Conservation (phyloP, 2,113 vertebrate genomes). For the Vulpes vulpes region DNA sequence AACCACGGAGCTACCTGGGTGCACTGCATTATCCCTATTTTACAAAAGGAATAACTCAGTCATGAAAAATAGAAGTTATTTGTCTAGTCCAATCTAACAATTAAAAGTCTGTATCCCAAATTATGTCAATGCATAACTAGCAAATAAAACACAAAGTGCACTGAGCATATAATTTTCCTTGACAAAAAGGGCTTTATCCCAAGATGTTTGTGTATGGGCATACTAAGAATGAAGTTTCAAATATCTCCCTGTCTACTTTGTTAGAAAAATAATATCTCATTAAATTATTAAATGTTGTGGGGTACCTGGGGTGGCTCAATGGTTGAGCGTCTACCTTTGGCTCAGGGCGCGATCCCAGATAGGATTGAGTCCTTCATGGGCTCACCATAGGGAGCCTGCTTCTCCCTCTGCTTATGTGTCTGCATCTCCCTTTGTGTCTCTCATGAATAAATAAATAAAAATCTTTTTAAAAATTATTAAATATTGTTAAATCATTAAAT, state of each 20-base stretch:
- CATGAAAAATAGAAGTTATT: not conserved
- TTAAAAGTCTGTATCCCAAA: not conserved
- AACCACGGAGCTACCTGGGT: too few relatives aligned
- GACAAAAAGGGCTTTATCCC: not conserved
- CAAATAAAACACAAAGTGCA: not conserved
- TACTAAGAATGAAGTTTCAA: not conserved
- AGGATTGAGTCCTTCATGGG: too few relatives aligned
- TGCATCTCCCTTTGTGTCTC: too few relatives aligned
- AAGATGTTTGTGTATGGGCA: not conserved
- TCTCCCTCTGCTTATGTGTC: too few relatives aligned
- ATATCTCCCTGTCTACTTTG: not conserved
- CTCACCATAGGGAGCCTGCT: too few relatives aligned
- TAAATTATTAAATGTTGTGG: not conserved
- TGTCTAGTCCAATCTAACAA: not conserved
- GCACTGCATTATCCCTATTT: not conserved
- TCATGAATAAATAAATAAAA: too few relatives aligned
- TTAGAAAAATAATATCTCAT: slow-evolving; percentile 29
- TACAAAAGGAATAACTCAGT: not conserved
- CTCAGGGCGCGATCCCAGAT: too few relatives aligned
- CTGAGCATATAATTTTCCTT: not conserved
- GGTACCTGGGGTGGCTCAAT: too few relatives aligned
- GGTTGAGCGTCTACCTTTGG: too few relatives aligned
- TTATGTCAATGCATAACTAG: not conserved
- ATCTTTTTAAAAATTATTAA: too few relatives aligned
- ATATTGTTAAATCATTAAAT: too few relatives aligned